Conservation (phyloP, 2,797 vertebrate species). For the Darevskia nairensis region DNA sequence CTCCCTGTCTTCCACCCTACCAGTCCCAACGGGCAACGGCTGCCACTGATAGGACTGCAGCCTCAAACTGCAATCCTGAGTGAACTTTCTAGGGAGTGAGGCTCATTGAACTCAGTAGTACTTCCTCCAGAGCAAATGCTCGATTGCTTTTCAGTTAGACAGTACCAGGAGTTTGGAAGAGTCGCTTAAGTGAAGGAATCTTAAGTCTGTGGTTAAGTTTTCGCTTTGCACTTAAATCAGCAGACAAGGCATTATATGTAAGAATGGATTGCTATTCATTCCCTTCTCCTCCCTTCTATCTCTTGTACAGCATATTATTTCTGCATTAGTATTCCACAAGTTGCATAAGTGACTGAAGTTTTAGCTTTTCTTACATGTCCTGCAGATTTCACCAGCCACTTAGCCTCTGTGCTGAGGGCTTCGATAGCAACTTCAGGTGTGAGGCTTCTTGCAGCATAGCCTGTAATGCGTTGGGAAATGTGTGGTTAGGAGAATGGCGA, state of each 20-base stretch:
- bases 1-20: too few relatives aligned
- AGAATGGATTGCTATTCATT: neutral
- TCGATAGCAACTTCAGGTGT: neutral
- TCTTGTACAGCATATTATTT: conserved; percentile 16
- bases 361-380: neutral
- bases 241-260: conserved; percentile 8
- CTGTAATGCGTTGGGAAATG: neutral
- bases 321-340: neutral
- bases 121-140: conserved; percentile 46
- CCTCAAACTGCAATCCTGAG: neutral
- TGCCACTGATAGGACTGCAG: too few relatives aligned
- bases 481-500: neutral
- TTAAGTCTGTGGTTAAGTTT: conserved; percentile 21
- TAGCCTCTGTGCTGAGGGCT: neutral
- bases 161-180: neutral
- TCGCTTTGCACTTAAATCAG: neutral
- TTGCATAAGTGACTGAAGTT: conserved; percentile 2
- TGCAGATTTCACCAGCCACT: neutral
- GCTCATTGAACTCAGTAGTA: neutral
- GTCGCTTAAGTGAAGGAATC: neutral
- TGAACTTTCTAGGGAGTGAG: neutral
- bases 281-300: neutral
- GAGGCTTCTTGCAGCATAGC: neutral
- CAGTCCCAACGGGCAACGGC: too few relatives aligned
- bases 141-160: conserved; percentile 43